Base-by-base conservation (phyloP, 2,888 invertebrate genomes). In the Rotaria socialis region DNA sequence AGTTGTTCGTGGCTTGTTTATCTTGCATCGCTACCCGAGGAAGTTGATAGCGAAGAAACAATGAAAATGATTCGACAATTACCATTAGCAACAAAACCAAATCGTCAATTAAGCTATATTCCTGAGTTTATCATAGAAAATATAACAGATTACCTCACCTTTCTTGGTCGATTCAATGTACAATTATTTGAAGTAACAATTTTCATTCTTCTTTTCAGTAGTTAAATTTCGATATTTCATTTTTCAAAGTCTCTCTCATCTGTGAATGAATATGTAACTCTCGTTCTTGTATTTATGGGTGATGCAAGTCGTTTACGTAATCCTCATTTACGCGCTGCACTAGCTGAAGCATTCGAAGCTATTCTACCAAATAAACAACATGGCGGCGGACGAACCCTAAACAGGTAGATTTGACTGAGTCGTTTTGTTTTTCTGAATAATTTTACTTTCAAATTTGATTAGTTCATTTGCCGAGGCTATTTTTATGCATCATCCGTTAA, bases 321-420 rank as follows among this genome's bases (percentile, higher is more conserved):
- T 92, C 97, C 97, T 0, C 97, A 97, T 92, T 92, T 96, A 87
- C 93, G 97, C 87, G 97, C 97, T 0, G 93, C 94, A 86, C 91
- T 97, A 87, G 96, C 97, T 0, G 96, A 96, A 91, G 95, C 95
- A 85, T 92, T 97, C 22, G 96, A 96, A 89, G 94, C 95, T 14
- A 93, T 97, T 89, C 91, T 97, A 89, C 96, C 96, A 50, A 60
- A 74, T 52, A 47, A 85, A 56, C 85, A 87, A 52, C 35, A 35
- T 27, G 84, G 43, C 27, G 24, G 22, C n/a, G 50, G 50, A 22
- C 56, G 58, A n/a, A 22, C 55, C 10, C 47, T 86, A 16, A 58
- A 80, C 27, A 52, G 50, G 52, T 41, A 14, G 10, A n/a, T 60
- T 60, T 27, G 14, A 8, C 16, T 11, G n/a, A 14, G n/a, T 27